Evolutionary conservation across 1,140 invertebrate species (phyloP).

Genomic region (Aphis gossypii): DNA sequence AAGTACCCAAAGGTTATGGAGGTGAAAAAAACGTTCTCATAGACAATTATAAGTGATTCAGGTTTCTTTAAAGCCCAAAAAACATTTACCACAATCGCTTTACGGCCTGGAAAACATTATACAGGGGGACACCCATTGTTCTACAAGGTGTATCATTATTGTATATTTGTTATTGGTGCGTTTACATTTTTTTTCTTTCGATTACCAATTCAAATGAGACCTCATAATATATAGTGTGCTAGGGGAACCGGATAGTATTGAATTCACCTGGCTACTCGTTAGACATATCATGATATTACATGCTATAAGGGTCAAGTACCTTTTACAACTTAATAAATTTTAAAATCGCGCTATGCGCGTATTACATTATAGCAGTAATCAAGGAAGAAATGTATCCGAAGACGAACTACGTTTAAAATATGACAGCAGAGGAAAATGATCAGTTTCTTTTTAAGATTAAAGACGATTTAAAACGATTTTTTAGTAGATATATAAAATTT

Average conservation of each 20-base stretch:
- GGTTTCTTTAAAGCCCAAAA: conserved; percentile 33
- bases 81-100: conserved; percentile 24
- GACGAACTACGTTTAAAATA: not conserved
- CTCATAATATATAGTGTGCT: not conserved
- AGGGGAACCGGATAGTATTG: conserved; percentile 36
- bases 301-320: conserved; percentile 25
- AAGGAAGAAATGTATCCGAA: not conserved
- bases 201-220: conserved; percentile 55
- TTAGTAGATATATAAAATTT: not conserved
- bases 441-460: not conserved
- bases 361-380: not conserved
- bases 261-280: conserved; percentile 41
- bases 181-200: conserved; percentile 27
- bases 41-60: not conserved
- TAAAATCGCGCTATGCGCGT: not conserved
- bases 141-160: conserved; percentile 33
- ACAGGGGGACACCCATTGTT: conserved; percentile 39
- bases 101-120: conserved; percentile 37
- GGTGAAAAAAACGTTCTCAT: conserved; percentile 14
- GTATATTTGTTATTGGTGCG: conserved; percentile 22
- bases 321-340: conserved; percentile 15
- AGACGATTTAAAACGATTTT: not conserved
- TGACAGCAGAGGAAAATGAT: too few relatives aligned
- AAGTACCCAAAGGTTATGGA: conserved; percentile 30
- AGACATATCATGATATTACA: not conserved